Percentiles rank a stretch among this genome's conserved stretches.
Conservation (phyloP, 2,888 invertebrate species). For the Agonopterix subpropinquella region DNA sequence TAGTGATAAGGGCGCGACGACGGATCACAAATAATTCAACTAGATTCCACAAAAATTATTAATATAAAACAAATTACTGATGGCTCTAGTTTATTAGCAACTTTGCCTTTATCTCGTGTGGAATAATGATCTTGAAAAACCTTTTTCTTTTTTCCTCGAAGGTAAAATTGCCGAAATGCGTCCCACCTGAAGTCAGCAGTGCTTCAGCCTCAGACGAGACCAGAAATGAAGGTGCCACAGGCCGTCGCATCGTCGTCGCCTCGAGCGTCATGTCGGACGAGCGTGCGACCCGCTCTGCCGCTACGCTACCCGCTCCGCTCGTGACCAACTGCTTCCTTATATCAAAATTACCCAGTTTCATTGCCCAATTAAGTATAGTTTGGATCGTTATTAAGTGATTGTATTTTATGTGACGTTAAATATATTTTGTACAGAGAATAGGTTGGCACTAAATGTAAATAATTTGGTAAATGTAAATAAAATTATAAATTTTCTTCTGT, state of each 20-base stretch:
- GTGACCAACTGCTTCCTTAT: constrained; percentile 23
- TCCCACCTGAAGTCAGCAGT: constrained; percentile 70
- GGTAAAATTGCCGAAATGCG: constrained; percentile 59
- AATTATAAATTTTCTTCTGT: constrained; percentile 8
- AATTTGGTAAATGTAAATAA: constrained; percentile 16
- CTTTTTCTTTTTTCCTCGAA: constrained; percentile 17
- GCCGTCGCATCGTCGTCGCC: constrained; percentile 77
- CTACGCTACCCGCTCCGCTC: constrained; percentile 29
- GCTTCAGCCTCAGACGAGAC: constrained; percentile 53
- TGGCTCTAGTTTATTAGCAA: too few relatives aligned
- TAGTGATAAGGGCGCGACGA: too few relatives aligned
- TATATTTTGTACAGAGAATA: constrained; percentile 16
- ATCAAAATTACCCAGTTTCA: constrained; percentile 20
- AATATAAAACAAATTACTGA: too few relatives aligned
- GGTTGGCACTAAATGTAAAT: constrained; percentile 11
- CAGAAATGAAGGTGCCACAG: constrained; percentile 53
- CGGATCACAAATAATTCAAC: too few relatives aligned
- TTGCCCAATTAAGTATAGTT: constrained; percentile 17
- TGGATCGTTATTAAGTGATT: constrained; percentile 16
- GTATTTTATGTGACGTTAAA: constrained; percentile 3
- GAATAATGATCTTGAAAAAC: neutral
- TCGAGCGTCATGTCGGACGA: constrained; percentile 82
- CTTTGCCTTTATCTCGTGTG: too few relatives aligned
- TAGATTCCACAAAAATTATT: too few relatives aligned
- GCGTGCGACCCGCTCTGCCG: constrained; percentile 49